Conservation (phyloP, 2,797 vertebrate genomes). For the Pipistrellus nathusii region DNA sequence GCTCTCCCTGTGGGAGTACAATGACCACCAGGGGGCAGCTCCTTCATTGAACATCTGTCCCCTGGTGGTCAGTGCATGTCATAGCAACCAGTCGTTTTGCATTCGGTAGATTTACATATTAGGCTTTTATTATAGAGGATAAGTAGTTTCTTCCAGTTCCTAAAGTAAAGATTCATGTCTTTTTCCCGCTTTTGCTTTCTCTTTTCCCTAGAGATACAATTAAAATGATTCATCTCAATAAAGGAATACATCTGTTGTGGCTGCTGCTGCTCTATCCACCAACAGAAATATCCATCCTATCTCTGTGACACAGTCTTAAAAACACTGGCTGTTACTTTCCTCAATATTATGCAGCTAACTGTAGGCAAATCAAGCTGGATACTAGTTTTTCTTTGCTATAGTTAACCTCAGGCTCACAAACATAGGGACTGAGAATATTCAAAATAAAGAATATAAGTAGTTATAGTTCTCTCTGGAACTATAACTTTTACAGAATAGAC, state of each 20-base stretch:
- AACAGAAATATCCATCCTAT: not conserved
- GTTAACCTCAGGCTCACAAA: slow-evolving; percentile 5
- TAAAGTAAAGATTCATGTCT: slow-evolving; percentile 44
- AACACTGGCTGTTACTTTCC: not conserved
- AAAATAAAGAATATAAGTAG: slow-evolving; percentile 45
- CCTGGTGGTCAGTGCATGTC: no score
- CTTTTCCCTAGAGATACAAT: slow-evolving; percentile 47
- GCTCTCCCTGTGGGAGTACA: no score
- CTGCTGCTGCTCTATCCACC: not conserved
- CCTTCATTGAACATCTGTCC: no score
- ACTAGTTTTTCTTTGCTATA: slow-evolving; percentile 31
- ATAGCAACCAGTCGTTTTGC: no score
- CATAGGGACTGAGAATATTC: not conserved
- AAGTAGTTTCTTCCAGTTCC: slow-evolving; percentile 32
- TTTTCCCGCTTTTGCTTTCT: not conserved
- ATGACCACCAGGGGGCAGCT: no score
- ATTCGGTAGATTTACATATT: no score
- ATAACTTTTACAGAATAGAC: not conserved
- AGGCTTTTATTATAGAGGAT: not conserved
- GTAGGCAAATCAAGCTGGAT: slow-evolving; percentile 17
- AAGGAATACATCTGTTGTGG: not conserved
- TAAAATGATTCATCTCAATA: slow-evolving; percentile 47
- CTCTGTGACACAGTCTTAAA: not conserved
- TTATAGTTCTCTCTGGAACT: slow-evolving; percentile 5
- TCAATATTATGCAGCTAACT: not conserved